Evolutionary conservation across 1,140 invertebrate genomes (phyloP).

Genomic region (Cydia amplana): DNA sequence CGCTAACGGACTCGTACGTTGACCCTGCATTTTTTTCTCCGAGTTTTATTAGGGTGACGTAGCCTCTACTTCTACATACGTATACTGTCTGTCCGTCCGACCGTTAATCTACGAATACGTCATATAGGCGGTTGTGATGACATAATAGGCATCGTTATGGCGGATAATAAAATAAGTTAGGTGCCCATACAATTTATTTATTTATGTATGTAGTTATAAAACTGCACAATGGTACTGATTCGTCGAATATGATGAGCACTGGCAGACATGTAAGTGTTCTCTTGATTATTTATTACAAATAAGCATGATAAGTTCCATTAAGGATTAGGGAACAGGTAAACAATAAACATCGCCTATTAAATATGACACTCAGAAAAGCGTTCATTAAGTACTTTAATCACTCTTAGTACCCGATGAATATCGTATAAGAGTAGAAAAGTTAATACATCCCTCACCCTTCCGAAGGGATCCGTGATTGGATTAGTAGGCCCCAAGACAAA

Average conservation of each 20-base stretch:
- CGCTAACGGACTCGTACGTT: background rate
- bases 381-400: conserved; percentile 18
- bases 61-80: too few species aligned
- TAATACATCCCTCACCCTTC: conserved; percentile 34
- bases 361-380: background rate
- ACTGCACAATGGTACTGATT: too few species aligned
- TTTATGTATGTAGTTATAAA: too few species aligned
- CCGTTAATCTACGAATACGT: background rate
- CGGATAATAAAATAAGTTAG: too few species aligned
- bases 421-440: conserved; percentile 31
- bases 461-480: conserved; percentile 49
- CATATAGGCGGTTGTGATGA: too few species aligned
- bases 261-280: too few species aligned
- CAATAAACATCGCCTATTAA: background rate
- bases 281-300: background rate
- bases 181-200: too few species aligned
- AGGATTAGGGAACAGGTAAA: background rate
- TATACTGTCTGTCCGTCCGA: background rate
- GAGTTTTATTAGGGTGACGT: background rate
- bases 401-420: background rate
- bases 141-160: too few species aligned
- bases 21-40: background rate
- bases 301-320: background rate
- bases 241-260: too few species aligned
- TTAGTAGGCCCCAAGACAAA: conserved; percentile 47